Evolutionary conservation across 2,797 vertebrate species (phyloP), one percentile per base, ranked within the genome.

Genomic region (Cryptoprocta ferox): DNA sequence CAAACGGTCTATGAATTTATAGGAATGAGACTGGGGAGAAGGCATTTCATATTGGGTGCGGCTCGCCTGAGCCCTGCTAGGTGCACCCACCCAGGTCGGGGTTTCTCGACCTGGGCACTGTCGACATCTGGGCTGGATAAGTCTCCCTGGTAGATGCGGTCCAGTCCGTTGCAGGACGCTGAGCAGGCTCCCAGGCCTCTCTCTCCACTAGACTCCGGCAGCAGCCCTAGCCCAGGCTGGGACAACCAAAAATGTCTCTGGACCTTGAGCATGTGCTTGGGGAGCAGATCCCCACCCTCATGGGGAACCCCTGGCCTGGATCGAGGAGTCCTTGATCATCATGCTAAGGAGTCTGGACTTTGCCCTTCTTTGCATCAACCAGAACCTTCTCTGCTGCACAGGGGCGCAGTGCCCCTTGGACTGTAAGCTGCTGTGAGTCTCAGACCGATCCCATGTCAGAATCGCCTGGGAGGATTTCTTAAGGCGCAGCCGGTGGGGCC

Each of bases 101-200:
- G 9, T 6, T 90, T 28, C 70, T 45, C 32, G 45, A 0, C 39
- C 18, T 32, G 12, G 3, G 18, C 14, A 2, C 26, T 26, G 6
- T 3, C n/a, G 16, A 16, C 6, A 4, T 21, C 32, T 5, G 21
- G 59, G n/a, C 53, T 73, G 48, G n/a, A 3, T 3, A 1, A 2
- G 26, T 78, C 68, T 79, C 15, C 32, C 28, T 39, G 68, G 45
- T 0, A 6, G 35, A 30, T 5, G 4, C 2, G n/a, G 28, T 8
- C 39, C 35, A 18, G 39, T 18, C 8, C 82, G 5, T 3, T n/a
- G 28, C 0, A n/a, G 71, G 48, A 8, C 19, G 5, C 28, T 3
- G 2, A 26, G 30, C 10, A 0, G 11, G 10, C 3, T 26, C 28
- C 24, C 50, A 18, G 24, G 48, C 18, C 30, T 79, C 24, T n/a